Conservation (phyloP, 2,113 vertebrate genomes). For the Dendrocopos noguchii region DNA sequence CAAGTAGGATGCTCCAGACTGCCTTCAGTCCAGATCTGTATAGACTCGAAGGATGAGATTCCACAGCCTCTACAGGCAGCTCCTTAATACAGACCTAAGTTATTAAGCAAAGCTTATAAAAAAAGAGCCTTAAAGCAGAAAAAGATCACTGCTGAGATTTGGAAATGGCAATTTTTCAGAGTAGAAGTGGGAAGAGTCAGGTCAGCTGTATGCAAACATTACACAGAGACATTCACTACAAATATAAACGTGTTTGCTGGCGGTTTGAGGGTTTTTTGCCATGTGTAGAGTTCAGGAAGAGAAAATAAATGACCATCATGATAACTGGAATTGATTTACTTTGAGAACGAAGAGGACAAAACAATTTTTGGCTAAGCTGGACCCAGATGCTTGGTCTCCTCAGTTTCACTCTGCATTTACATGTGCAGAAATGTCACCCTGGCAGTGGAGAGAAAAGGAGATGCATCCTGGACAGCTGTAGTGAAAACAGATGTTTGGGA, state of each 20-base stretch:
- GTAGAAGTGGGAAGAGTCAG: background rate
- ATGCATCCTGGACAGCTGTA: background rate
- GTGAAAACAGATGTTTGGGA: conserved; percentile 40
- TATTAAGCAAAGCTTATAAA: background rate
- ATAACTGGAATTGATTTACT: background rate
- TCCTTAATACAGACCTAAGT: background rate
- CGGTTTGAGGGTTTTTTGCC: background rate
- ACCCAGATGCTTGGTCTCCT: background rate
- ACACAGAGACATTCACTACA: background rate
- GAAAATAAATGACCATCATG: background rate
- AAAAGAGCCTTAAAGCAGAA: background rate
- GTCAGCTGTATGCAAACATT: background rate
- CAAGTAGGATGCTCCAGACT: background rate
- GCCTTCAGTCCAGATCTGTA: background rate
- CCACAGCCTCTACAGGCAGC: background rate
- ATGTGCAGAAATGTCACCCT: background rate
- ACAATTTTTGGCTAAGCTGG: background rate
- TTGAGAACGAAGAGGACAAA: background rate
- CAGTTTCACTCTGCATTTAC: background rate
- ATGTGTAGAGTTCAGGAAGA: background rate
- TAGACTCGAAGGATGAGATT: background rate
- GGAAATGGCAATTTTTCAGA: background rate
- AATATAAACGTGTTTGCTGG: background rate
- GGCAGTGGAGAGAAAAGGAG: background rate
- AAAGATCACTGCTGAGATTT: background rate